Conservation (phyloP, 2,888 invertebrate genomes). For the Drosophila pseudotakahashii region DNA sequence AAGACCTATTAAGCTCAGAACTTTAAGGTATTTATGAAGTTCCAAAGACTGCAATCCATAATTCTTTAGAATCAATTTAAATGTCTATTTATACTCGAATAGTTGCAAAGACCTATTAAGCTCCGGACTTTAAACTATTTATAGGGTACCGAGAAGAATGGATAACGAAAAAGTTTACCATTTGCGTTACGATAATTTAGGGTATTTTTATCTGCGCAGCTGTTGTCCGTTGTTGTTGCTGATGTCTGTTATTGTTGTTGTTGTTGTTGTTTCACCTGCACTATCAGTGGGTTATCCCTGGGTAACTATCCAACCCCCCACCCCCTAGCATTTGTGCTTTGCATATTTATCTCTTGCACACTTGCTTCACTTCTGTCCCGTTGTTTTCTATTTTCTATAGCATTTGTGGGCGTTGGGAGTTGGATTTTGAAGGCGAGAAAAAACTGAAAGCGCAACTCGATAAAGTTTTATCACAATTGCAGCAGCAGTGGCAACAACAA, state of each 20-base stretch:
- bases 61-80: neutral
- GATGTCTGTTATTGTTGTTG: slow-evolving; percentile 20
- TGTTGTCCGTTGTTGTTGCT: slow-evolving; percentile 45
- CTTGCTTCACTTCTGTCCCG: slow-evolving; percentile 52
- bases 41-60: neutral
- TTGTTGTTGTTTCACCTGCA: slow-evolving; percentile 68
- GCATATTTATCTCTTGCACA: slow-evolving; percentile 77
- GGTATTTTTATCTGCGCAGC: slow-evolving; percentile 70
- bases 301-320: slow-evolving; percentile 10
- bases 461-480: slow-evolving; percentile 78
- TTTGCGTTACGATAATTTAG: slow-evolving; percentile 67
- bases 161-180: slow-evolving; percentile 34
- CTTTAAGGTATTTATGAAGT: slow-evolving; percentile 5
- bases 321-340: slow-evolving; percentile 45
- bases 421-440: slow-evolving; percentile 45
- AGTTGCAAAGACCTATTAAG: slow-evolving; percentile 1
- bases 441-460: slow-evolving; percentile 67
- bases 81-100: neutral
- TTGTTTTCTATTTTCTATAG: slow-evolving; percentile 37
- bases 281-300: slow-evolving; percentile 52
- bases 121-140: slow-evolving; percentile 13
- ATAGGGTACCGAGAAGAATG: slow-evolving; percentile 9
- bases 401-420: slow-evolving; percentile 18
- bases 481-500: slow-evolving; percentile 48
- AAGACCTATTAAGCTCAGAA: slow-evolving; percentile 6